Conservation (phyloP, 2,797 vertebrate species). For the Sebastes hopkinsi region DNA sequence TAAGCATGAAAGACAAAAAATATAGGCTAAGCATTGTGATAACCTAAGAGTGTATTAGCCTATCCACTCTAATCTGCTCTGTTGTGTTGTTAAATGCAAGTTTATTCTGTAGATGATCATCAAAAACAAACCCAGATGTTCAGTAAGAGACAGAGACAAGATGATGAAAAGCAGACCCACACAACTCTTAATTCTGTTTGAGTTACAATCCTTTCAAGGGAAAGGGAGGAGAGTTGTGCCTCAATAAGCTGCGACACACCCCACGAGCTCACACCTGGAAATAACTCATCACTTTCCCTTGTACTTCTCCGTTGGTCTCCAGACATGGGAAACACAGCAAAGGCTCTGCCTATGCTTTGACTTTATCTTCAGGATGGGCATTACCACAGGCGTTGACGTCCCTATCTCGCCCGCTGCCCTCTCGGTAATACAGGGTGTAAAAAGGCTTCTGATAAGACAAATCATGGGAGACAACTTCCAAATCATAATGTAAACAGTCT, state of each 20-base stretch:
- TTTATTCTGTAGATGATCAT: background rate
- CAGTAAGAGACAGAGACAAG: background rate
- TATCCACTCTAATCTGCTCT: background rate
- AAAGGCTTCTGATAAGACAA: conserved; percentile 65
- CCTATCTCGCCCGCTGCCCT: conserved; percentile 41
- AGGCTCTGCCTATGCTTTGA: conserved; percentile 26
- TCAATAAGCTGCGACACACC: conserved; percentile 33
- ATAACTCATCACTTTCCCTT: conserved; percentile 63
- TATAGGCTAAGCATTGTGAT: background rate
- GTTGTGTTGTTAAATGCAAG: background rate
- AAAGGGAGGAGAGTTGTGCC: conserved; percentile 19
- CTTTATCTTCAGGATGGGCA: conserved; percentile 80
- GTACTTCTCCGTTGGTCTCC: background rate
- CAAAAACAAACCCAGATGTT: conserved; percentile 7
- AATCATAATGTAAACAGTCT: conserved; percentile 37
- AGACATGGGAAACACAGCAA: conserved; percentile 68
- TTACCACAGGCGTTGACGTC: conserved; percentile 71
- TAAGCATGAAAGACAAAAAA: background rate
- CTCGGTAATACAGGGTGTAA: conserved; percentile 63
- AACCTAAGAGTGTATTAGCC: background rate
- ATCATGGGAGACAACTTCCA: conserved; percentile 31
- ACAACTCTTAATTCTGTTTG: conserved; percentile 4
- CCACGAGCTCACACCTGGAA: conserved; percentile 67
- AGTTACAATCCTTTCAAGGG: conserved; percentile 9
- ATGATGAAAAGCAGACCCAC: background rate